Conservation (phyloP, 2,888 invertebrate genomes). For the Drosophila mayaguana region DNA sequence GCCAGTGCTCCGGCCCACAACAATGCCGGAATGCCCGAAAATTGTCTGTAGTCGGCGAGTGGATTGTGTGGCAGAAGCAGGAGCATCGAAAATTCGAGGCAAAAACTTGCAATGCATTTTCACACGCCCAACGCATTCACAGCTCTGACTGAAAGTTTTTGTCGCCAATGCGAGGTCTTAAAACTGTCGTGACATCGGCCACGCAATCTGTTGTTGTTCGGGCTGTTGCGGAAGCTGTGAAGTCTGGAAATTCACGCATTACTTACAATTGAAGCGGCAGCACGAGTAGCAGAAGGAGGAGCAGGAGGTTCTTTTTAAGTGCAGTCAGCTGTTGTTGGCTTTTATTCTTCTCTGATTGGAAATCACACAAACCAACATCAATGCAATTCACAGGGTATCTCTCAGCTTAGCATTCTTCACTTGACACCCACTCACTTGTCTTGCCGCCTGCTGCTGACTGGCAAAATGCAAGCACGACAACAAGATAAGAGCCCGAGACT, state of each 20-base stretch:
- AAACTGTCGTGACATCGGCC: constrained; percentile 42
- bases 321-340: constrained; percentile 12
- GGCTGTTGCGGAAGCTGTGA: background rate
- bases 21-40: constrained; percentile 15
- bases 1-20: constrained; percentile 3
- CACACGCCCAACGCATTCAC: constrained; percentile 24
- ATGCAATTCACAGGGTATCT: constrained; percentile 20
- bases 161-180: constrained; percentile 44
- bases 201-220: constrained; percentile 29
- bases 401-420: background rate
- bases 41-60: background rate
- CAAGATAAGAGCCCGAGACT: constrained; percentile 39
- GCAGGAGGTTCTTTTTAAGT: background rate
- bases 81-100: constrained; percentile 15
- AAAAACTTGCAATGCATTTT: constrained; percentile 28
- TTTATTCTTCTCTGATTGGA: background rate
- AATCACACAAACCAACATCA: too few relatives aligned
- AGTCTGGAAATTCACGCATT: constrained; percentile 51
- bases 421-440: background rate
- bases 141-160: constrained; percentile 24
- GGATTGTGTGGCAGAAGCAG: background rate
- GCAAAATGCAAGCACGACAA: constrained; percentile 35
- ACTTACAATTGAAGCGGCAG: constrained; percentile 15
- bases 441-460: constrained; percentile 20
- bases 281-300: background rate